A percentile compares a stretch with the other conserved stretches of the same genome.
Evolutionary conservation across 2,888 invertebrate genomes (phyloP).

Genomic region (Cistogaster globosa): DNA sequence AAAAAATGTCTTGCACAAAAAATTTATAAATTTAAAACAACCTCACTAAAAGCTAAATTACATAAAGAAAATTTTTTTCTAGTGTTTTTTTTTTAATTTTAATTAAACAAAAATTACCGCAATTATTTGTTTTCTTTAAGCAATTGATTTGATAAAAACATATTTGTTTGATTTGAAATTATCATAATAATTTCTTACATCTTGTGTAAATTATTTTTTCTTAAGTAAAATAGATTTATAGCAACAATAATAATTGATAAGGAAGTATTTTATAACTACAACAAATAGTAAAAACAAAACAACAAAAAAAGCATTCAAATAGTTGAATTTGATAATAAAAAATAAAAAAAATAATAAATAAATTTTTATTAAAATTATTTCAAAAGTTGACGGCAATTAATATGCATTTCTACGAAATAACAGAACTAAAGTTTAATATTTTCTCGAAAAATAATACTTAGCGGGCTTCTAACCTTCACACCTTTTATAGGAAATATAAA

Average conservation of each 20-base stretch:
- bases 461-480: too few species aligned
- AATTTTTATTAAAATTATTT: too few species aligned
- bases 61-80: neutral
- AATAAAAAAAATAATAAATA: too few species aligned
- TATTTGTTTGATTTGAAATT: constrained; percentile 17
- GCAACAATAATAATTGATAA: neutral
- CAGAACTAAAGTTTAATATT: too few species aligned
- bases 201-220: neutral
- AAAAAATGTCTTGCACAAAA: neutral
- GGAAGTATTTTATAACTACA: constrained; percentile 45
- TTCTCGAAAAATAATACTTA: too few species aligned
- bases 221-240: neutral
- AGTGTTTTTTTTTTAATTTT: neutral
- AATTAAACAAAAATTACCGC: constrained; percentile 50
- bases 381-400: too few species aligned
- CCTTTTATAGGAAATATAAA: too few species aligned
- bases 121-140: constrained; percentile 13
- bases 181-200: constrained; percentile 12
- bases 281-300: constrained; percentile 6
- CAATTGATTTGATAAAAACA: constrained; percentile 8
- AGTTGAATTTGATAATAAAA: too few species aligned
- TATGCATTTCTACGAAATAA: too few species aligned
- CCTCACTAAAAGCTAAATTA: neutral
- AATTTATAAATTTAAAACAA: neutral
- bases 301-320: too few species aligned